A percentile compares a stretch with the other conserved stretches of the same genome.
Conservation (phyloP, 2,888 invertebrate species). For the Protodeltote pygarga region DNA sequence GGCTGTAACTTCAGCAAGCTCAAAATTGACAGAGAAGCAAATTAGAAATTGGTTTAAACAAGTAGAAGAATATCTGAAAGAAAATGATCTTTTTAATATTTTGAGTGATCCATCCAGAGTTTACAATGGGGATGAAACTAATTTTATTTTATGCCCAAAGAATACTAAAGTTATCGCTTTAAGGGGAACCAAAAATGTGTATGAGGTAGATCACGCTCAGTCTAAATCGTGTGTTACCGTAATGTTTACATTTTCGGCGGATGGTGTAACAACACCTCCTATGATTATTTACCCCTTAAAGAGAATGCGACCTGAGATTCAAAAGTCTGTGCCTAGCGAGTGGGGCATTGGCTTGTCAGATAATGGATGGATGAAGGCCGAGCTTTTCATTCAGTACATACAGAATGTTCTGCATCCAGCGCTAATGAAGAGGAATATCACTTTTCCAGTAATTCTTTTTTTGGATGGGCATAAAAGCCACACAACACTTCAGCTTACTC, state of each 20-base stretch:
- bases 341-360: slow-evolving; percentile 41
- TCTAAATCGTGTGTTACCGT: slow-evolving; percentile 13
- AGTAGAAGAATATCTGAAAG: slow-evolving; percentile 41
- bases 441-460: slow-evolving; percentile 40
- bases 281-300: slow-evolving; percentile 49
- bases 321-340: slow-evolving; percentile 25
- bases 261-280: slow-evolving; percentile 35
- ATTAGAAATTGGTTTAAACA: slow-evolving; percentile 43
- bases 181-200: slow-evolving; percentile 5
- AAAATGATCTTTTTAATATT: slow-evolving; percentile 39
- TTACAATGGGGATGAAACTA: slow-evolving; percentile 43
- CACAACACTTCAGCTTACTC: slow-evolving; percentile 30
- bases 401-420: slow-evolving; percentile 36
- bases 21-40: slow-evolving; percentile 37
- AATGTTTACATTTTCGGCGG: slow-evolving; percentile 24
- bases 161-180: slow-evolving; percentile 26
- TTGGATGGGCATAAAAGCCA: slow-evolving; percentile 44
- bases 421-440: slow-evolving; percentile 21
- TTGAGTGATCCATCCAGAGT: slow-evolving; percentile 39
- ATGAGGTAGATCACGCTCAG: slow-evolving; percentile 16
- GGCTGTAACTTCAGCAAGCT: slow-evolving; percentile 43
- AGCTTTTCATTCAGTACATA: slow-evolving; percentile 36
- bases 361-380: slow-evolving; percentile 44
- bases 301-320: slow-evolving; percentile 31
- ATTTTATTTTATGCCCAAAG: slow-evolving; percentile 44